Evolutionary conservation across 2,888 invertebrate species (phyloP), one percentile per base, ranked within the genome.

Genomic region (Steinernema scapterisci): DNA sequence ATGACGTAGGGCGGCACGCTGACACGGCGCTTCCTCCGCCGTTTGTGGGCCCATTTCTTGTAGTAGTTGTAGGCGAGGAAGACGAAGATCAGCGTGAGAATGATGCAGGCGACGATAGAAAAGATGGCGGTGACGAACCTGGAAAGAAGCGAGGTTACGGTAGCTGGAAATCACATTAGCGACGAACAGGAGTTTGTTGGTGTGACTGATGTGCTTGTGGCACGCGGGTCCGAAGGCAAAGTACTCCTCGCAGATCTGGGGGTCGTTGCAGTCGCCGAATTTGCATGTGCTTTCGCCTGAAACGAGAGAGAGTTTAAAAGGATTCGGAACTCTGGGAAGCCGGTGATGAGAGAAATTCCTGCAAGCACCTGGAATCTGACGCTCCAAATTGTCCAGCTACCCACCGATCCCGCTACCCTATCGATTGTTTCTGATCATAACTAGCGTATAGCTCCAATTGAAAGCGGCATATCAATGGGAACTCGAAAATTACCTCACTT

Each of bases 211-310:
- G 31, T 63, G 63, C 38, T 63, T 25, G 19, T 63, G 63, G 25
- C 63, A 63, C 27, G 63, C 63, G 16, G 63, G 63, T 27, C 63
- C 63, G 31, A 63, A 63, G 3, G 63, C 23, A 19, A 63, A 63
- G 31, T 63, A 63, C 38, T 63, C 63, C 63, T 63, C 63, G 63
- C 63, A 63, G 27, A 63, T 63, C 7, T 13, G 31, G 3, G 63
- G 63, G 27, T 25, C 25, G 63, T 31, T 25, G 63, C 63, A 63
- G 63, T 63, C 63, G 11, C 63, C 63, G 31, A 63, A 63, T 27
- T 63, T 63, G 63, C 63, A 63, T 27, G 27, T 63, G 63, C 63
- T 63, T n/a, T 63, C 63, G 19, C 63, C 63, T 63, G 16, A 25
- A 63, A 31, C 5, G 3, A 13, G 38, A 38, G 5, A 6, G 3